phyloP scores from a whole-genome alignment of 2,797 vertebrate genomes.

The Phalanger gymnotis region DNA sequence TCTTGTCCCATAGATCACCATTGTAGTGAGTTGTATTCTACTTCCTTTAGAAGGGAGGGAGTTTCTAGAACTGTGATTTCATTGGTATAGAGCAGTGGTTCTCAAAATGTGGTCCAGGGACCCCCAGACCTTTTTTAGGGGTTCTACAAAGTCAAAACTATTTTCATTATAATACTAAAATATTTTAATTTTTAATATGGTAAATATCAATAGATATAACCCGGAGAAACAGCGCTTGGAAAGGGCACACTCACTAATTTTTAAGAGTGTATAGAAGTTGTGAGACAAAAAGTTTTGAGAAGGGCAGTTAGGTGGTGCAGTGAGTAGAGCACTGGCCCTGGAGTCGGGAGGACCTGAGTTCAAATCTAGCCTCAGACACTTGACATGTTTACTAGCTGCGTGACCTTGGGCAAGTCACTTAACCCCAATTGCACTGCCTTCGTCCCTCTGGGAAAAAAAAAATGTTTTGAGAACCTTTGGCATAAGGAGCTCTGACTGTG shows the following conservation, averaged over 20 bases:
- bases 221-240: background rate
- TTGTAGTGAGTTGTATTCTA: background rate
- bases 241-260: background rate
- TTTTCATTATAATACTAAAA: background rate
- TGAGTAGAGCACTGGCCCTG: too few species aligned
- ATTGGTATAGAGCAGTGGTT: background rate
- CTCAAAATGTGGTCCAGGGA: background rate
- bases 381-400: too few species aligned
- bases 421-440: too few species aligned
- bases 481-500: background rate
- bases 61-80: background rate
- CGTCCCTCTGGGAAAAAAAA: too few species aligned
- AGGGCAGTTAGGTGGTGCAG: too few species aligned
- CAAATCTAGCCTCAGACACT: too few species aligned
- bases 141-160: background rate
- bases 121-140: background rate
- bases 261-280: background rate
- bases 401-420: too few species aligned
- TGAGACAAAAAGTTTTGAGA: background rate
- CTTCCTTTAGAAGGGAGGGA: background rate
- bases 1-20: background rate
- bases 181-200: background rate
- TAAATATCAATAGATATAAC: background rate
- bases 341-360: too few species aligned
- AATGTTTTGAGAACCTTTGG: background rate